phyloP scores from a whole-genome alignment of 2,113 vertebrate genomes.

The Malurus melanocephalus region DNA sequence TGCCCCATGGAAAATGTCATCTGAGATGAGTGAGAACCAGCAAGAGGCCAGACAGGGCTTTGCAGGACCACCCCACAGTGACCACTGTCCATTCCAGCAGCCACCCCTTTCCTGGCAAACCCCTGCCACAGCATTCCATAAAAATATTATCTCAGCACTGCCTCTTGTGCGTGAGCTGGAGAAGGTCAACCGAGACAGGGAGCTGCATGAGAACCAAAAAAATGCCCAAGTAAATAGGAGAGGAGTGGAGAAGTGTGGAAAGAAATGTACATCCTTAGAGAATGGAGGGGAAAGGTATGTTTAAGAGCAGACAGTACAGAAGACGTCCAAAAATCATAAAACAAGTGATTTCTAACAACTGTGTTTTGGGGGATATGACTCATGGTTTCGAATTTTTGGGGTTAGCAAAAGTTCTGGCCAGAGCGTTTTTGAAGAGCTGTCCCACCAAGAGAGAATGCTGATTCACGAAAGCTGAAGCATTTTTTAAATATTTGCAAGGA shows the following conservation, averaged over 20 bases:
- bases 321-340: neutral
- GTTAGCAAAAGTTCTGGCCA: conserved; percentile 24
- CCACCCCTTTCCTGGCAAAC: neutral
- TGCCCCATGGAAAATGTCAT: conserved; percentile 7
- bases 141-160: neutral
- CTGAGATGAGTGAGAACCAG: neutral
- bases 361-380: conserved; percentile 19
- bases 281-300: neutral
- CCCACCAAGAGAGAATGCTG: conserved; percentile 49
- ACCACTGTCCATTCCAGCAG: neutral
- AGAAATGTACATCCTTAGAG: neutral
- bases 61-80: neutral
- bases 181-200: neutral
- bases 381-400: conserved; percentile 3
- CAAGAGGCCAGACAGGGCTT: neutral
- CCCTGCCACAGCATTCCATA: neutral
- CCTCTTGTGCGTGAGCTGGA: neutral
- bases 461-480: conserved; percentile 32
- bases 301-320: neutral
- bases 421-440: neutral
- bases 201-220: neutral
- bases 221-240: neutral
- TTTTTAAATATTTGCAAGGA: conserved; percentile 53
- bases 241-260: neutral
- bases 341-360: neutral